Conservation (phyloP, 2,888 invertebrate species). For the Lithophane semibrunnea region DNA sequence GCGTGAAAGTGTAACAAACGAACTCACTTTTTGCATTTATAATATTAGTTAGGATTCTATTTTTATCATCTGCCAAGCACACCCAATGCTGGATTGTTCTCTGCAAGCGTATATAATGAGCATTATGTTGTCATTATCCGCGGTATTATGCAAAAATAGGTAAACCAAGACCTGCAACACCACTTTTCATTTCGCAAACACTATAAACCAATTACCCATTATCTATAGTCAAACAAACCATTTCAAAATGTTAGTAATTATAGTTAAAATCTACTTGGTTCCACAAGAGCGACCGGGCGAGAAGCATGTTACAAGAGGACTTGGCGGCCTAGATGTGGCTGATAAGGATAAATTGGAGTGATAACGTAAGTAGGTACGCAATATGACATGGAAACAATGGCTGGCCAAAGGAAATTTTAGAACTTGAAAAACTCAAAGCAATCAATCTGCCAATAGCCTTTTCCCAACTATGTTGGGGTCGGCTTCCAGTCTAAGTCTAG, state of each 20-base stretch:
- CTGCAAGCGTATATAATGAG: too few species aligned
- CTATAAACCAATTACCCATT: slow-evolving; percentile 25
- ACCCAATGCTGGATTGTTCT: background rate
- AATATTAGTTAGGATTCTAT: too few species aligned
- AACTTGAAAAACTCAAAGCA: slow-evolving; percentile 7
- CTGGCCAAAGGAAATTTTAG: background rate
- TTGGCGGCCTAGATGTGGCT: slow-evolving; percentile 75
- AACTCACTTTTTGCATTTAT: too few species aligned
- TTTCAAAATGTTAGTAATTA: slow-evolving; percentile 56
- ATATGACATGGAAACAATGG: slow-evolving; percentile 25
- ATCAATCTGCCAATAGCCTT: background rate
- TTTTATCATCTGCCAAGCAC: background rate
- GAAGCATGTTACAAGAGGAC: slow-evolving; percentile 62
- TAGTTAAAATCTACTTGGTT: slow-evolving; percentile 51
- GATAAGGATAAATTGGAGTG: slow-evolving; percentile 76
- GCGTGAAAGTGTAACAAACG: too few species aligned
- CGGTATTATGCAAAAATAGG: background rate
- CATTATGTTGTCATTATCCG: background rate
- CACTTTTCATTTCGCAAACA: slow-evolving; percentile 29
- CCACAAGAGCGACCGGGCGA: slow-evolving; percentile 66
- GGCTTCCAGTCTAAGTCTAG: too few species aligned
- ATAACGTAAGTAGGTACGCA: slow-evolving; percentile 35
- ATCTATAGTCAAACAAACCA: slow-evolving; percentile 35
- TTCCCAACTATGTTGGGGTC: too few species aligned
- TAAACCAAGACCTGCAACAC: background rate